phyloP scores from a whole-genome alignment of 1,140 invertebrate genomes.

The Dinothrombium tinctorium region DNA sequence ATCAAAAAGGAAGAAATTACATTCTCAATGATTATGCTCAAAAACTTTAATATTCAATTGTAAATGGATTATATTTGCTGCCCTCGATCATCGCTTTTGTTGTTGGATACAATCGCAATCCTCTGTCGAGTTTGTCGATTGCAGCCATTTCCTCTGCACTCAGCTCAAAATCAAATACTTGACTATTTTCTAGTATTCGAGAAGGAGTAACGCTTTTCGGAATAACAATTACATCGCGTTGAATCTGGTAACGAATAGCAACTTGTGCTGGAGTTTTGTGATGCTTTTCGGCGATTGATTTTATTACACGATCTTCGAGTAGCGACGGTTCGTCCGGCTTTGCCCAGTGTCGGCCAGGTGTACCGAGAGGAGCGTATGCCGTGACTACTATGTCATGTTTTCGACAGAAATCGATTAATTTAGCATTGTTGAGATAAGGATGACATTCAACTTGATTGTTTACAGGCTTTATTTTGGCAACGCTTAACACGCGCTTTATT shows the following conservation, averaged over 20 bases:
- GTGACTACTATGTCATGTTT: conserved; percentile 38
- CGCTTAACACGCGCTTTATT: conserved; percentile 25
- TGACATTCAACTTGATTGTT: conserved; percentile 49
- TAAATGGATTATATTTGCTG: too few species aligned
- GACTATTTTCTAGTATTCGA: conserved; percentile 42
- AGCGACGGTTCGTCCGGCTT: conserved; percentile 28
- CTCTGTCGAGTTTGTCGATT: neutral
- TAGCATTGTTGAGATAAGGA: conserved; percentile 51
- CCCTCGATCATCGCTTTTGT: too few species aligned
- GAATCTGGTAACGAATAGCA: conserved; percentile 30
- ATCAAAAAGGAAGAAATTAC: too few species aligned
- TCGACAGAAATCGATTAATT: conserved; percentile 43
- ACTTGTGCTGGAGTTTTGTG: conserved; percentile 39
- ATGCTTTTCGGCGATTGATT: conserved; percentile 37
- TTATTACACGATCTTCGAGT: conserved; percentile 32
- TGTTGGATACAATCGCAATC: too few species aligned
- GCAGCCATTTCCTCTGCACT: conserved; percentile 37
- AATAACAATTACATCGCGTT: conserved; percentile 45
- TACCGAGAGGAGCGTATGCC: conserved; percentile 40
- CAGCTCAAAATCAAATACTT: conserved; percentile 41
- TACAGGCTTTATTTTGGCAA: conserved; percentile 7
- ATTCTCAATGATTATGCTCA: too few species aligned
- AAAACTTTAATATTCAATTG: too few species aligned
- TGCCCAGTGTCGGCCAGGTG: conserved; percentile 23
- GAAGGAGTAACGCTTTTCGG: conserved; percentile 44